These are phyloP conservation scores for Camponotus fellah DNA, from an alignment of 2,888 invertebrate genomes.

Conservation along the genomic window DNA sequence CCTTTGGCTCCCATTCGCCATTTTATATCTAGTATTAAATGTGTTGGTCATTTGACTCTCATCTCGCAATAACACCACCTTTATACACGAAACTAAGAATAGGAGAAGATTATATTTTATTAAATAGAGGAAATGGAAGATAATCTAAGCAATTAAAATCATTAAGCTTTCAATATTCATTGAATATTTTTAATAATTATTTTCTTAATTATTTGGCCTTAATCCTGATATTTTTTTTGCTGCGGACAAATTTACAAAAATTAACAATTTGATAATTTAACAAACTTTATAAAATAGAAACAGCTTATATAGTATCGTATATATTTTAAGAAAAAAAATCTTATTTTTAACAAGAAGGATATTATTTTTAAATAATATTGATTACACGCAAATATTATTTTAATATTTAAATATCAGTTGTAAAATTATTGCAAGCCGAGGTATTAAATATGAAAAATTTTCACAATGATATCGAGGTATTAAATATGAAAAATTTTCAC, in stretches of 20 bases:
- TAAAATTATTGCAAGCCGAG: slow-evolving; percentile 19
- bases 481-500: slow-evolving; percentile 26
- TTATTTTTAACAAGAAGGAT: background rate
- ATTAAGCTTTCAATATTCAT: background rate
- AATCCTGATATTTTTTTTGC: background rate
- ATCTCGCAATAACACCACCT: slow-evolving; percentile 10
- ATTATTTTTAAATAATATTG: background rate
- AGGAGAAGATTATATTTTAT: background rate
- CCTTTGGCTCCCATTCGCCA: slow-evolving; percentile 8
- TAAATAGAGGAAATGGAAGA: no score
- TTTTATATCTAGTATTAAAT: slow-evolving; percentile 20
- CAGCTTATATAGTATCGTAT: background rate
- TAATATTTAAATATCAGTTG: slow-evolving; percentile 4
- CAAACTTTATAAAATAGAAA: background rate
- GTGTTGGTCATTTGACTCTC: slow-evolving; percentile 14
- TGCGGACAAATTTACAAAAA: background rate
- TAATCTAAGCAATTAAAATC: background rate
- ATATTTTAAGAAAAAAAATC: background rate
- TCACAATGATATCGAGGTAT: slow-evolving; percentile 14
- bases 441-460: slow-evolving; percentile 27
- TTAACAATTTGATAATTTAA: background rate
- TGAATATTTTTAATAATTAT: background rate
- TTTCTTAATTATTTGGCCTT: background rate
- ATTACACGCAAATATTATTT: slow-evolving; percentile 11
- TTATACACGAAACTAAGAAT: background rate